A percentile compares a stretch with the other conserved stretches of the same genome.
These are phyloP conservation scores for Paramormyrops kingsleyae DNA, from an alignment of 2,113 vertebrate species.

Conservation along the genomic window DNA sequence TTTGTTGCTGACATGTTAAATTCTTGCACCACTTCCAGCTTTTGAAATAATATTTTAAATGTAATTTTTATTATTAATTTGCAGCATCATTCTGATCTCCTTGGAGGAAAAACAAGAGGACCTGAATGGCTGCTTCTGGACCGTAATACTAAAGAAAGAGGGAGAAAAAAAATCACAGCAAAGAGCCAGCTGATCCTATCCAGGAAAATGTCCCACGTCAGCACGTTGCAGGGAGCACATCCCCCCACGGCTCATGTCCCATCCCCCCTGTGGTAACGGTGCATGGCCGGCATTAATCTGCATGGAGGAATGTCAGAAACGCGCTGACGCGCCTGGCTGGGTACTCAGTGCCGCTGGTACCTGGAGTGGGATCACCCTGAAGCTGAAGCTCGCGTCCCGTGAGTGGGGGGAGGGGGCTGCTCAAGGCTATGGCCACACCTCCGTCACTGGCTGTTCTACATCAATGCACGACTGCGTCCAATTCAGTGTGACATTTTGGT, in stretches of 20 bases:
- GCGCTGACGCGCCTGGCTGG: background rate
- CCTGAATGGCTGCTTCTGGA: background rate
- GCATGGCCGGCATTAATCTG: constrained; percentile 3
- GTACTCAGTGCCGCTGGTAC: background rate
- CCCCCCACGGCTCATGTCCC: background rate
- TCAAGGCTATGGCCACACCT: background rate
- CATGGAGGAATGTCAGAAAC: background rate
- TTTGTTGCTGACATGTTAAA: background rate
- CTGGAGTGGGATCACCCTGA: background rate
- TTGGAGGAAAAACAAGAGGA: background rate
- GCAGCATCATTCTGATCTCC: background rate
- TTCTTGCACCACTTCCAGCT: background rate
- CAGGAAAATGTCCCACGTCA: constrained; percentile 33
- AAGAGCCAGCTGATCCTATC: constrained; percentile 21
- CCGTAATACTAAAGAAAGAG: no score
- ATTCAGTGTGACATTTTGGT: background rate
- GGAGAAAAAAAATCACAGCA: background rate
- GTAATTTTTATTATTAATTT: background rate
- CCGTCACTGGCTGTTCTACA: background rate
- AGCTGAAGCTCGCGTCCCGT: background rate
- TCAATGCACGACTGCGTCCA: background rate
- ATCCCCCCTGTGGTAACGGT: background rate
- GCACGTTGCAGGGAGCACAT: constrained; percentile 26
- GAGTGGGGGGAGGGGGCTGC: background rate
- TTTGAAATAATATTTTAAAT: background rate